Evolutionary conservation across 2,888 invertebrate species (phyloP).

Genomic region (Plutella xylostella): DNA sequence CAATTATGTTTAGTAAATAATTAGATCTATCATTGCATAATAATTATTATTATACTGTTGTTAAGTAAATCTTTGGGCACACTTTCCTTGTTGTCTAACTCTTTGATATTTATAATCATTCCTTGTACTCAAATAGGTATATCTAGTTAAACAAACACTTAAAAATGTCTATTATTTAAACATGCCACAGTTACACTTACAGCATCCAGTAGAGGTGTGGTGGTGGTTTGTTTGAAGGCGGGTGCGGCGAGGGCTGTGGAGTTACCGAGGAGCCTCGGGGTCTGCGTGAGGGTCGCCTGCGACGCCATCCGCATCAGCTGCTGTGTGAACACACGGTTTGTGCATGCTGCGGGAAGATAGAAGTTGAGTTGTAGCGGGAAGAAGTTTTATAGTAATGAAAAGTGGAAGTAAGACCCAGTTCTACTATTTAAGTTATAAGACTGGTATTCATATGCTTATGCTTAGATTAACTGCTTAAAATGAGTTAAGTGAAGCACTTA

Average conservation of each 20-base stretch:
- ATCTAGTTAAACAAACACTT: too few relatives aligned
- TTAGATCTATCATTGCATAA: neutral
- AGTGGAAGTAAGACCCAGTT: too few relatives aligned
- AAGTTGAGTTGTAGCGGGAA: neutral
- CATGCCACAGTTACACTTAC: slow-evolving; percentile 31
- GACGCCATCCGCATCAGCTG: slow-evolving; percentile 39
- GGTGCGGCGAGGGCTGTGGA: slow-evolving; percentile 28
- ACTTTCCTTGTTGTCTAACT: too few relatives aligned
- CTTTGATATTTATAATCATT: too few relatives aligned
- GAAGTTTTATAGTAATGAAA: neutral
- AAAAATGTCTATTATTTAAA: too few relatives aligned
- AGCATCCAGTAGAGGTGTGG: slow-evolving; percentile 39
- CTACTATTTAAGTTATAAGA: neutral
- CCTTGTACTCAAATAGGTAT: too few relatives aligned
- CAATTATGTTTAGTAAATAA: too few relatives aligned
- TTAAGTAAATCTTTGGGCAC: neutral
- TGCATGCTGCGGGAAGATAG: slow-evolving; percentile 35
- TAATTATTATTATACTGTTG: neutral
- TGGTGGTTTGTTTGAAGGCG: slow-evolving; percentile 27
- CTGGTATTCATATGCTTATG: neutral
- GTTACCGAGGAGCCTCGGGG: slow-evolving; percentile 18
- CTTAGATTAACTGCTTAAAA: neutral
- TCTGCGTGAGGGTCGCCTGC: slow-evolving; percentile 28
- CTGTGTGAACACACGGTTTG: slow-evolving; percentile 27
- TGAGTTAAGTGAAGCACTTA: neutral